Evolutionary conservation across 2,113 vertebrate genomes (phyloP).

Genomic region (Atherinomorus stipes): DNA sequence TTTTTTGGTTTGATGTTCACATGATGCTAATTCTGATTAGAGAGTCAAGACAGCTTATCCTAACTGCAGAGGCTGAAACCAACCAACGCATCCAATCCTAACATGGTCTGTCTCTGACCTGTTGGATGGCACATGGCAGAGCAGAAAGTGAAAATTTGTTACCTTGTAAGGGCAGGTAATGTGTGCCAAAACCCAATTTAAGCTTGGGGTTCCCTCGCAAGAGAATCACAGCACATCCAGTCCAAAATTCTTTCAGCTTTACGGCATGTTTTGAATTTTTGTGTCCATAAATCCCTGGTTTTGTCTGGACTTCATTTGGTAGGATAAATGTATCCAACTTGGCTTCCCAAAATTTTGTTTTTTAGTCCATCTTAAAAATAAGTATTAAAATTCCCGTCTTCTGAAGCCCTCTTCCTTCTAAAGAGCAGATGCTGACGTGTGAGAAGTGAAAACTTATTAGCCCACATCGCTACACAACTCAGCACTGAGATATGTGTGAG

Average conservation of each 20-base stretch:
- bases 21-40: slow-evolving; percentile 25
- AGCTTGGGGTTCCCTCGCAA: slow-evolving; percentile 29
- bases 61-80: slow-evolving; percentile 16
- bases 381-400: slow-evolving; percentile 3
- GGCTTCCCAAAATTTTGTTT: slow-evolving; percentile 11
- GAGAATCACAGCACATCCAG: slow-evolving; percentile 36
- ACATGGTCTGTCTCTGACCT: slow-evolving; percentile 42
- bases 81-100: slow-evolving; percentile 36
- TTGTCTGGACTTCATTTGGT: slow-evolving; percentile 39
- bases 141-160: slow-evolving; percentile 32
- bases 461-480: slow-evolving; percentile 11
- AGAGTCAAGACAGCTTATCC: slow-evolving; percentile 30
- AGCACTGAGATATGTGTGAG: slow-evolving; percentile 36
- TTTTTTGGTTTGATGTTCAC: slow-evolving; percentile 27
- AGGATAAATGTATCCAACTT: not conserved
- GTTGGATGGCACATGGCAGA: slow-evolving; percentile 32
- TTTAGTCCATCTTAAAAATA: slow-evolving; percentile 4
- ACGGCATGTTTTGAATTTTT: slow-evolving; percentile 50
- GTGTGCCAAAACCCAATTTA: slow-evolving; percentile 13
- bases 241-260: slow-evolving; percentile 39
- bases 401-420: not conserved
- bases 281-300: slow-evolving; percentile 21
- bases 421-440: slow-evolving; percentile 15
- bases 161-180: slow-evolving; percentile 63
- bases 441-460: slow-evolving; percentile 20